Base-by-base conservation (phyloP, 2,888 invertebrate species). In the Patella ulyssiponensis region DNA sequence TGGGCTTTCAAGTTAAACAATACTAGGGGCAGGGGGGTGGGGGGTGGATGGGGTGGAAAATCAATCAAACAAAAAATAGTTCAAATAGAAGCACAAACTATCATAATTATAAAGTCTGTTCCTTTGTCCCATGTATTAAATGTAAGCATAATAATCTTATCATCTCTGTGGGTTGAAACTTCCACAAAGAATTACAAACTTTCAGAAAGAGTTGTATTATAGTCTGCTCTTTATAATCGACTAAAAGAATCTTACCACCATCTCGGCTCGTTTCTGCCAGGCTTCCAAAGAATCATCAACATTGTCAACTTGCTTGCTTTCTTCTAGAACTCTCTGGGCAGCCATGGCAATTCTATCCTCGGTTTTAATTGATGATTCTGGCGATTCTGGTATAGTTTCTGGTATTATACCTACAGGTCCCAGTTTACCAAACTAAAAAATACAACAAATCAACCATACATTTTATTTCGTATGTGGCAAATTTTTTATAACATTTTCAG, bases 221-320 rank as follows among this genome's bases (percentile, higher is more conserved):
- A 44, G 44, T 44, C 44, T 44, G 44, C 7, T 0, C 7, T 44
- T 44, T 9, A 44, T 44, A 9, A 9, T 44, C 9, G 1, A 44
- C 9, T 1, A 9, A 44, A 4, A 44, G 17, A 14, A 23, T 71
- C 84, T 80, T 74, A 90, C 90, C 83, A 90, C 84, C 84, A 84
- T 77, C 54, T 89, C 85, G 17, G 90, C 89, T 54, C 84, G 82
- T 33, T 84, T 77, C 75, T 88, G 84, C 90, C 90, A 90, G 3
- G 83, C 84, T 79, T 86, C 86, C 14, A 89, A 73, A 2, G 84
- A 79, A 58, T 87, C 82, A 15, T 81, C 83, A 4, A 23, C 77
- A 17, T 76, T 78, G 15, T 77, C 76, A 3, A 75, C 77, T 69
- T 77, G 72, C 33, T 84, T 82, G 0, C 86, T 86, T 74, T 89